phyloP scores from a whole-genome alignment of 2,797 vertebrate species.

The Gadopsis bispinosus region DNA sequence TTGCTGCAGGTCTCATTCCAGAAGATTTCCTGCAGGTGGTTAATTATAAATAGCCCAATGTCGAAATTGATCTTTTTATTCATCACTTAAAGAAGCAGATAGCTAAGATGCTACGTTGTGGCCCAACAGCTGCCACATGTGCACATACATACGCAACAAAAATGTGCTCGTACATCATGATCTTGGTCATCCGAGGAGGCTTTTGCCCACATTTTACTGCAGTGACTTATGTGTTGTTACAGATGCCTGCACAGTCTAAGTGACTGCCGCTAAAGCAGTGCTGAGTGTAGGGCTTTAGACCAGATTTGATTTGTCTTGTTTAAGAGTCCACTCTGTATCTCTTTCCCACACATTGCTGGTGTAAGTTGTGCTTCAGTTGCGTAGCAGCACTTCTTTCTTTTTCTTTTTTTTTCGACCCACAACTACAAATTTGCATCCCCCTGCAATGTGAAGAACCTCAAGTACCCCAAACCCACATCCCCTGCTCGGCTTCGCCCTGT shows the following conservation, averaged over 20 bases:
- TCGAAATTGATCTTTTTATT: constrained; percentile 6
- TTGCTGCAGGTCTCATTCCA: not conserved
- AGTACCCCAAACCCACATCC: constrained; percentile 52
- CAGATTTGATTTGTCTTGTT: constrained; percentile 77
- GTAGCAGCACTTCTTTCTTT: constrained; percentile 75
- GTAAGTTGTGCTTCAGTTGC: constrained; percentile 74
- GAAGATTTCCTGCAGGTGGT: not conserved
- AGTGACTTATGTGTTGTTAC: constrained; percentile 63
- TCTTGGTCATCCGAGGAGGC: constrained; percentile 45
- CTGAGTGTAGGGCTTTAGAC: constrained; percentile 61
- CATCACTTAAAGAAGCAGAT: constrained; percentile 2
- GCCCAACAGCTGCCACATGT: constrained; percentile 53
- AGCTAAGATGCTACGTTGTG: constrained; percentile 6
- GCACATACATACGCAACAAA: constrained; percentile 30
- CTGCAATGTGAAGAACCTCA: constrained; percentile 28
- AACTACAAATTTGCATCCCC: constrained; percentile 41
- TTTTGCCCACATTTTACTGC: constrained; percentile 50
- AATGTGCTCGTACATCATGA: constrained; percentile 31
- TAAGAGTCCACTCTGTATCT: constrained; percentile 58
- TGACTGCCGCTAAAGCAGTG: constrained; percentile 65
- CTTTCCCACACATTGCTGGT: constrained; percentile 74
- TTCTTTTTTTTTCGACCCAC: constrained; percentile 48
- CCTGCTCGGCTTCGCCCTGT: constrained; percentile 35
- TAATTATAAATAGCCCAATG: not conserved
- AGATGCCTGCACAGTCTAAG: constrained; percentile 67